phyloP scores from a whole-genome alignment of 2,113 vertebrate species.

The Vireo altiloquus region DNA sequence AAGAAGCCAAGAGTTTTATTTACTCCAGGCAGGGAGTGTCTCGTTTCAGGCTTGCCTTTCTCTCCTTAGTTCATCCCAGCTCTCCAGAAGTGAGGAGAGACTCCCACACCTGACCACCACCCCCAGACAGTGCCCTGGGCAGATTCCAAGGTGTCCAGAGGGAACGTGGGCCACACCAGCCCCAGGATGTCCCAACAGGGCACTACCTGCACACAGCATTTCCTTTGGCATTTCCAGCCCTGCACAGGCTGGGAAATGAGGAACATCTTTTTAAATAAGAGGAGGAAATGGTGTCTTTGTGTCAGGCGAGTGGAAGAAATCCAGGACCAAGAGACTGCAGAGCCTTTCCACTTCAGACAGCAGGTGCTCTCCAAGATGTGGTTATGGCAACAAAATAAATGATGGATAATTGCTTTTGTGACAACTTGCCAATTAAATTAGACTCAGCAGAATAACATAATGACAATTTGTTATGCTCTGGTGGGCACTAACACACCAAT shows the following conservation, averaged over 20 bases:
- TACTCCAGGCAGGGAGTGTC: neutral
- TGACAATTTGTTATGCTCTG: constrained; percentile 96
- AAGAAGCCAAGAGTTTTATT: neutral
- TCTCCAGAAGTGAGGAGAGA: neutral
- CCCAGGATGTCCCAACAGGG: fast-evolving
- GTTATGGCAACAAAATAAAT: constrained; percentile 97
- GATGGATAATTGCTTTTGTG: constrained; percentile 97
- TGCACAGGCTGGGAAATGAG: constrained; percentile 4
- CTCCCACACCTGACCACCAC: neutral
- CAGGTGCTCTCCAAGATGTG: constrained; percentile 91
- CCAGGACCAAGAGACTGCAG: constrained; percentile 70
- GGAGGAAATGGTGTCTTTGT: constrained; percentile 69
- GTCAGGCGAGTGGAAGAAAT: constrained; percentile 71
- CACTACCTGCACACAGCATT: neutral
- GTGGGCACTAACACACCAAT: constrained; percentile 95
- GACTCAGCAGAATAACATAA: constrained; percentile 96
- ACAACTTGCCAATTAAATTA: constrained; percentile 98
- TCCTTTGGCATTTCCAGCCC: neutral
- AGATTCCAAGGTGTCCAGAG: neutral
- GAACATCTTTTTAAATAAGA: constrained; percentile 53
- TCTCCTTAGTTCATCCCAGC: neutral
- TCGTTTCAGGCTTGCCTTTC: neutral
- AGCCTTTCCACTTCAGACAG: constrained; percentile 77
- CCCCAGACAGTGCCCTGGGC: fast-evolving
- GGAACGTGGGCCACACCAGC: fast-evolving